Percentiles rank a stretch among this genome's conserved stretches.
Conservation (phyloP, 2,797 vertebrate species). For the Sebastes kiyomatsui region DNA sequence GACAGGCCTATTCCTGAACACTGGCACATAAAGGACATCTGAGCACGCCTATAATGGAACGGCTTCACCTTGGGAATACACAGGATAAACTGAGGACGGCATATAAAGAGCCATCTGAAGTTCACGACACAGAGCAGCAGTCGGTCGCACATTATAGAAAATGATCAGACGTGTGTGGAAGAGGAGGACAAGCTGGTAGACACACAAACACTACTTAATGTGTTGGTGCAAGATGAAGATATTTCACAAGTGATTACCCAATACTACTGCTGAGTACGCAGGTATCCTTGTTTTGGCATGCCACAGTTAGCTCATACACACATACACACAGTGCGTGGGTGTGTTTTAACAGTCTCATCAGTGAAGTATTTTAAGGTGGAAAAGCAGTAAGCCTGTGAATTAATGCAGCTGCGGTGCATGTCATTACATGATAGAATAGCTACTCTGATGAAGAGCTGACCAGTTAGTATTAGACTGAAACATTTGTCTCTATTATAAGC, state of each 20-base stretch:
- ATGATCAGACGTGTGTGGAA: background rate
- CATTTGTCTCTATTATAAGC: background rate
- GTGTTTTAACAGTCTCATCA: constrained; percentile 24
- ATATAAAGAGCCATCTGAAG: constrained; percentile 12
- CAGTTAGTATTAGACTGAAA: background rate
- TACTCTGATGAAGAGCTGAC: background rate
- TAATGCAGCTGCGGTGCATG: background rate
- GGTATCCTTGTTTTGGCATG: constrained; percentile 47
- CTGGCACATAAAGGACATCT: constrained; percentile 46
- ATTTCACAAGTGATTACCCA: constrained; percentile 45
- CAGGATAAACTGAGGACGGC: background rate
- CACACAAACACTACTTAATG: background rate
- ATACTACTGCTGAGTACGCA: constrained; percentile 10
- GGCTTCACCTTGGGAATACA: constrained; percentile 36
- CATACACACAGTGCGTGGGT: background rate
- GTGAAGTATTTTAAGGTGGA: constrained; percentile 25
- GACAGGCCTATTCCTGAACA: constrained; percentile 21
- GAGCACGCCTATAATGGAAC: constrained; percentile 20
- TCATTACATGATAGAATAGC: constrained; percentile 5
- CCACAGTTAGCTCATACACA: background rate
- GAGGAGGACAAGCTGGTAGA: background rate
- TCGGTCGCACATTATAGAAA: background rate
- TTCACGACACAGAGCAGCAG: background rate
- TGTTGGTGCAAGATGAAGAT: constrained; percentile 28
- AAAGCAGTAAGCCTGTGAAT: background rate